Evolutionary conservation across 1,140 invertebrate genomes (phyloP).

Genomic region (Chymomyza costata): DNA sequence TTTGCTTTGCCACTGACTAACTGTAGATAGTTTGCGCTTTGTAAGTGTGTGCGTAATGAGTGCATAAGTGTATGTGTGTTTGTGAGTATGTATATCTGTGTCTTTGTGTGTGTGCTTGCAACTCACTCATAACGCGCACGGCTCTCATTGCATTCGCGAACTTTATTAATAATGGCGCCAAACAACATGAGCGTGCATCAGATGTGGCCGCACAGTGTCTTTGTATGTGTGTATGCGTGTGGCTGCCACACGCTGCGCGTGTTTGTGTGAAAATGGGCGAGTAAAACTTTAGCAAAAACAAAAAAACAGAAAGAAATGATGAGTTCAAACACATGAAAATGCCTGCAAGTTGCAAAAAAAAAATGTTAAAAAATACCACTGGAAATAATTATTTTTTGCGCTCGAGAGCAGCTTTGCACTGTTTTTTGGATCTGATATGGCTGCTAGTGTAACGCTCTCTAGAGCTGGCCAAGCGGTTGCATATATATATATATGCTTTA

Average conservation of each 20-base stretch:
- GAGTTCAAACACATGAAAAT: conserved; percentile 39
- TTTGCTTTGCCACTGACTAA: conserved; percentile 20
- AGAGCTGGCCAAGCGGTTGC: no score
- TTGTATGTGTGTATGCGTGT: conserved; percentile 30
- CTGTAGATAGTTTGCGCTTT: conserved; percentile 18
- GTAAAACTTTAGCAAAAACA: conserved; percentile 48
- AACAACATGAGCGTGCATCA: conserved; percentile 54
- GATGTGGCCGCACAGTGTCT: conserved; percentile 11
- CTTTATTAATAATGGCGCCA: conserved; percentile 74
- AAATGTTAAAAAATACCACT: conserved; percentile 53
- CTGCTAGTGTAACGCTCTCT: no score
- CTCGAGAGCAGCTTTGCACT: conserved; percentile 5
- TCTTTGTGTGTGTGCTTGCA: conserved; percentile 18
- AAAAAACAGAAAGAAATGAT: conserved; percentile 48
- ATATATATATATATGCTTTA: no score
- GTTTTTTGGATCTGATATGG: no score
- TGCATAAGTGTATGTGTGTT: conserved; percentile 11
- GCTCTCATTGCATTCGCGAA: conserved; percentile 74
- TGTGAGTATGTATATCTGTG: conserved; percentile 18
- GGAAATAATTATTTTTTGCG: conserved; percentile 70
- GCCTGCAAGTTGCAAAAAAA: conserved; percentile 49
- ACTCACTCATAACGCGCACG: conserved; percentile 69
- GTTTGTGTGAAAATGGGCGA: conserved; percentile 45
- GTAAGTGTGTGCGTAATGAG: conserved; percentile 4
- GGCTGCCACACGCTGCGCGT: no score